Evolutionary conservation across 2,888 invertebrate genomes (phyloP).

Genomic region (Tachina grossa): DNA sequence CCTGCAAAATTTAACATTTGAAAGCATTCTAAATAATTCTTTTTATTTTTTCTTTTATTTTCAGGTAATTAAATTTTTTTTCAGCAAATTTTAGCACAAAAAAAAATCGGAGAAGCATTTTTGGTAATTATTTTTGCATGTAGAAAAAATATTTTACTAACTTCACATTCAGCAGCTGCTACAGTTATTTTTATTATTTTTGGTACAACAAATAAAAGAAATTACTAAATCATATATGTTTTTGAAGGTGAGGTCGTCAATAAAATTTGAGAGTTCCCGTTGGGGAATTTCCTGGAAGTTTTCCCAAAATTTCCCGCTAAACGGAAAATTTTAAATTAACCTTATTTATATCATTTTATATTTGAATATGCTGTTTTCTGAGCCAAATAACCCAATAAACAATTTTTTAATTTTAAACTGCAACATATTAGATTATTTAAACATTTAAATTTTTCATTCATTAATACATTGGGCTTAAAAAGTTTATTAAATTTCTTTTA

Average conservation of each 20-base stretch:
- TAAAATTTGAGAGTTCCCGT: no score
- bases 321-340: no score
- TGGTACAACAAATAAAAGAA: neutral
- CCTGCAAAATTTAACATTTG: neutral
- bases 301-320: no score
- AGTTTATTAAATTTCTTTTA: no score
- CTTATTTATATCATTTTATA: no score
- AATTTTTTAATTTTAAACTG: no score
- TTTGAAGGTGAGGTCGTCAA: constrained; percentile 6
- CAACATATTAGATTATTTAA: no score
- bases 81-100: neutral
- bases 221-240: constrained; percentile 40
- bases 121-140: constrained; percentile 33
- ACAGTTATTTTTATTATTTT: neutral
- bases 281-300: no score
- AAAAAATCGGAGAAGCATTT: constrained; percentile 6
- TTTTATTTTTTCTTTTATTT: neutral
- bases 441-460: no score
- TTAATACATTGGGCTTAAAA: no score
- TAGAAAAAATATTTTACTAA: neutral
- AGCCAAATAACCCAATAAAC: no score
- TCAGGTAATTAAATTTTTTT: constrained; percentile 37
- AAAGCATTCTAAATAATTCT: constrained; percentile 4
- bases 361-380: no score
- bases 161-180: neutral